Base-by-base conservation (phyloP, 2,888 invertebrate genomes). In the Cremastinae sp. region DNA sequence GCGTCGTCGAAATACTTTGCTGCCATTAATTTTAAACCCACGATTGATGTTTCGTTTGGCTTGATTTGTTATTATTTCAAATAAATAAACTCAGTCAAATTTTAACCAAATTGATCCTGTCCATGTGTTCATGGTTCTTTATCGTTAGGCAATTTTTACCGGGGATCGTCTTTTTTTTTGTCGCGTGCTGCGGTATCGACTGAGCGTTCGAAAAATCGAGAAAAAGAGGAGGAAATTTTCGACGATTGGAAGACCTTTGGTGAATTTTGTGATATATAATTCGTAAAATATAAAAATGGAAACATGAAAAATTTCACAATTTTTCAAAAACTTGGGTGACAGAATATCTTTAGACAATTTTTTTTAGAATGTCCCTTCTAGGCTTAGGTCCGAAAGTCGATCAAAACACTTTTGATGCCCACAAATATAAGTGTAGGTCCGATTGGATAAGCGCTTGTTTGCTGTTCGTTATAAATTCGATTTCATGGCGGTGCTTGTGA, bases 1-100 rank as follows among this genome's bases (percentile, higher is more conserved):
- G 79, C 71, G 62, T 79, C 75, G 28, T 79, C 83, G 62, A 75
- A 72, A 77, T 78, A 14, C 16, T 65, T 65, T 8, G 73, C 76
- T 73, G 73, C 76, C 76, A 76, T 73, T 47, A 59, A 76, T 65
- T 65, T 69, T 0, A 16, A 59, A 16, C n/a, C 8, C 20, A 47
- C 34, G 16, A 3, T 38, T 1, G 28, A 41, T 34, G 49, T 59
- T 73, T 10, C 20, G 22, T 41, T 69, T 0, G 8, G 12, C 38
- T 0, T 4, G 9, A 41, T 9, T 28, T 34, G 56, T 8, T 22
- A 58, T 22, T 66, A 58, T 61, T 68, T 38, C 34, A 61, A 28
- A 10, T 22, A 9, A 8, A 14, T 28, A 12, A 9, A 49, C 10
- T 53, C 9, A 49, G 14, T 7, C 16, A 59, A 64, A 34, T n/a